phyloP scores from a whole-genome alignment of 2,888 invertebrate genomes.

The Pyrgus malvae region DNA sequence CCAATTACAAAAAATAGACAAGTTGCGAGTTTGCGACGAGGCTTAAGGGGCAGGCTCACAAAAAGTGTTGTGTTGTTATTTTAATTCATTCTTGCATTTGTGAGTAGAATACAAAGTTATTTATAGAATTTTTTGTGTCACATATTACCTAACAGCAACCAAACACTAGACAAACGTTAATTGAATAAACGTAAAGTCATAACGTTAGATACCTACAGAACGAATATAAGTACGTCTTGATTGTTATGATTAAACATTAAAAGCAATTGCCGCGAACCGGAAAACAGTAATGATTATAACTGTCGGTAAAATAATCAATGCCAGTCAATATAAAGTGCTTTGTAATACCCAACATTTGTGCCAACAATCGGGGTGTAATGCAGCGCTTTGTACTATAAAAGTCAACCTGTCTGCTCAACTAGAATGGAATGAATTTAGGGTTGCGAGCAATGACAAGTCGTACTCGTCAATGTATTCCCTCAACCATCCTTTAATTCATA shows the following conservation, averaged over 20 bases:
- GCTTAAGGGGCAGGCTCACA: not conserved
- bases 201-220: not conserved
- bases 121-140: no score
- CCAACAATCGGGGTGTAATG: conserved; percentile 77
- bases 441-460: conserved; percentile 78
- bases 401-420: conserved; percentile 78
- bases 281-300: conserved; percentile 51
- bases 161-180: no score
- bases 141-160: no score
- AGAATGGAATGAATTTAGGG: conserved; percentile 79
- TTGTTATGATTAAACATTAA: conserved; percentile 13
- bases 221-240: not conserved
- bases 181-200: not conserved
- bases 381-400: conserved; percentile 77
- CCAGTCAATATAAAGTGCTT: conserved; percentile 62
- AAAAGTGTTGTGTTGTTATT: no score
- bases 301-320: conserved; percentile 56
- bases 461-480: conserved; percentile 63
- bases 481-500: conserved; percentile 9
- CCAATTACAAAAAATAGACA: conserved; percentile 30
- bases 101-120: no score
- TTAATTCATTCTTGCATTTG: no score
- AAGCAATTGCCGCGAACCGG: conserved; percentile 33
- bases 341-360: conserved; percentile 78
- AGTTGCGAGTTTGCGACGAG: not conserved